Evolutionary conservation across 1,140 invertebrate species (phyloP), one percentile per base, ranked within the genome.

Genomic region (Cyrtorhinus lividipennis): DNA sequence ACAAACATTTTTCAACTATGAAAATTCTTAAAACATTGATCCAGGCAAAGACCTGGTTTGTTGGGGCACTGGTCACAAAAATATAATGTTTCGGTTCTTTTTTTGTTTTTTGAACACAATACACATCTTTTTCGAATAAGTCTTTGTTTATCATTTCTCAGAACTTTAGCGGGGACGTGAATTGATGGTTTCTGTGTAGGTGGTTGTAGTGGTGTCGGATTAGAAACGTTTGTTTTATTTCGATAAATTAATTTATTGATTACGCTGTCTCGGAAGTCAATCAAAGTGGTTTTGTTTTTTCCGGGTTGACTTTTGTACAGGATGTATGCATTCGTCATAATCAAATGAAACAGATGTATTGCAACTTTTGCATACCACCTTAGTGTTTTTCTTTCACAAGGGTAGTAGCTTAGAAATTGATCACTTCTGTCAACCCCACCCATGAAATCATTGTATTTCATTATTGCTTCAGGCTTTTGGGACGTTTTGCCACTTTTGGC

Each of bases 391-490:
- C 63, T 58, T 26, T 66, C 65, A 48, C 38, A 58, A 27, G 63
- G 62, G 56, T 67, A 67, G 25, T 66, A 66, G 0, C 44, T 15
- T 10, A 61, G 22, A 56, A 66, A 59, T 45, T 66, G 67, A 24
- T 67, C 65, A 1, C 20, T 26, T 30, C 63, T 44, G 60, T 66
- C 66, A 24, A 67, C 44, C n/a, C 62, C 65, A 62, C 53, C 59
- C 66, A 66, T 67, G 25, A 45, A 66, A 10, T 61, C 59, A 59
- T 66, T 67, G 58, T 66, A 67, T n/a, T 66, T 38, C 12, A 64
- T 30, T 23, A 66, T 61, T n/a, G 62, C 59, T 22, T 62, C 12
- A 22, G 62, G 65, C 25, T 53, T 53, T 59, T 59, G 58, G 58
- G 27, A 53, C 48, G 48, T 53, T 53, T 53, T 53, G 48, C 48